These are phyloP conservation scores for Dione juno DNA, from an alignment of 2,888 invertebrate genomes.

Conservation along the genomic window DNA sequence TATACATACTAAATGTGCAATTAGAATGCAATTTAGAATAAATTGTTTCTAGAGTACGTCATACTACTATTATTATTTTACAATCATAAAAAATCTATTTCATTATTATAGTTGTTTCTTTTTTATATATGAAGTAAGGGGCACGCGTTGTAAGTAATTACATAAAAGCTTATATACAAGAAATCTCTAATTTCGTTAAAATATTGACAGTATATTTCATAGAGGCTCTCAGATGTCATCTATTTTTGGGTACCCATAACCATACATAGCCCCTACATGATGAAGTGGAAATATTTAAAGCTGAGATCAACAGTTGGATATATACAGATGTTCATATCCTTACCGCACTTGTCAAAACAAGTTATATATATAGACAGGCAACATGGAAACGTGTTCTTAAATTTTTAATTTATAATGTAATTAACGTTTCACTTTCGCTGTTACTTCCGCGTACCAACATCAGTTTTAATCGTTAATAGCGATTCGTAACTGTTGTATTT, in stretches of 20 bases:
- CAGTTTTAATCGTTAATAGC: neutral
- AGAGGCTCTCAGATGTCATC: slow-evolving; percentile 5
- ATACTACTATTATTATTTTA: neutral
- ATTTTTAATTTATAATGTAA: slow-evolving; percentile 25
- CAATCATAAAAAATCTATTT: neutral
- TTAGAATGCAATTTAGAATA: too few relatives aligned
- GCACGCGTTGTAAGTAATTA: neutral
- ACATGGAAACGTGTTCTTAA: slow-evolving; percentile 24
- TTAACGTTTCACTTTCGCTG: slow-evolving; percentile 21
- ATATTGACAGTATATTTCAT: slow-evolving; percentile 5
- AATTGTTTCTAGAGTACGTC: too few relatives aligned
- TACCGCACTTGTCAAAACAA: slow-evolving; percentile 46
- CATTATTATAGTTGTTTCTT: neutral
- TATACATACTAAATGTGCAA: too few relatives aligned
- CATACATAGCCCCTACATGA: slow-evolving; percentile 35
- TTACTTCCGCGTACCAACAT: slow-evolving; percentile 1
- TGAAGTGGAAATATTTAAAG: slow-evolving; percentile 42
- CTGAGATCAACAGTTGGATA: slow-evolving; percentile 45
- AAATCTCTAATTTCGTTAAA: neutral
- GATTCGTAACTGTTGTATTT: slow-evolving; percentile 8
- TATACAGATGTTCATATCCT: slow-evolving; percentile 43
- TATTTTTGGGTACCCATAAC: slow-evolving; percentile 23
- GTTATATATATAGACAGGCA: slow-evolving; percentile 37
- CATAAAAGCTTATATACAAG: neutral
- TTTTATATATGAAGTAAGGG: neutral